Evolutionary conservation across 2,888 invertebrate genomes (phyloP).

Genomic region (Antheraea assamensis): DNA sequence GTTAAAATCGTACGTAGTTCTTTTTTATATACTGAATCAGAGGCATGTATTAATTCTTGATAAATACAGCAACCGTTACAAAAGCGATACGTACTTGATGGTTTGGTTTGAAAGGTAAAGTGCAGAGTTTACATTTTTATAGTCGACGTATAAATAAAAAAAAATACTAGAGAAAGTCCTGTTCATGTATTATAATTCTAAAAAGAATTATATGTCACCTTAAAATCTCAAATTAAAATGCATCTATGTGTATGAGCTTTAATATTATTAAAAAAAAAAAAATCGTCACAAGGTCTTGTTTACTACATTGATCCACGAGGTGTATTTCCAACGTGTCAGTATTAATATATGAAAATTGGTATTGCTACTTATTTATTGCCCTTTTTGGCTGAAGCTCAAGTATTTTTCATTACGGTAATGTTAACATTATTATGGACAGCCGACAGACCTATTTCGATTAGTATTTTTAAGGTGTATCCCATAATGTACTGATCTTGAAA

Average conservation of each 20-base stretch:
- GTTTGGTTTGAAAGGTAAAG: no score
- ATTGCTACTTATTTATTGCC: constrained; percentile 50
- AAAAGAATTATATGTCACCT: background rate
- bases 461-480: constrained; percentile 28
- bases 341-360: constrained; percentile 66
- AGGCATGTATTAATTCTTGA: background rate
- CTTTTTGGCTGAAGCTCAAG: constrained; percentile 61
- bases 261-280: constrained; percentile 8
- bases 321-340: constrained; percentile 37
- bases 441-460: constrained; percentile 40
- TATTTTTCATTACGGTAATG: constrained; percentile 63
- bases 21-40: background rate
- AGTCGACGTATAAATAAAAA: no score
- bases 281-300: constrained; percentile 11
- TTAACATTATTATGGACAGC: constrained; percentile 39
- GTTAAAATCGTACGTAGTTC: background rate
- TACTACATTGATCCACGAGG: constrained; percentile 17
- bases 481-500: constrained; percentile 11
- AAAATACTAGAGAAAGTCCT: no score
- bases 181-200: background rate
- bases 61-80: no score
- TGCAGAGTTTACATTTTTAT: no score
- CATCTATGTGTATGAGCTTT: background rate
- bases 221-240: background rate
- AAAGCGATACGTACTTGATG: background rate